Base-by-base conservation (phyloP, 2,113 vertebrate genomes). In the Dasyornis broadbenti region DNA sequence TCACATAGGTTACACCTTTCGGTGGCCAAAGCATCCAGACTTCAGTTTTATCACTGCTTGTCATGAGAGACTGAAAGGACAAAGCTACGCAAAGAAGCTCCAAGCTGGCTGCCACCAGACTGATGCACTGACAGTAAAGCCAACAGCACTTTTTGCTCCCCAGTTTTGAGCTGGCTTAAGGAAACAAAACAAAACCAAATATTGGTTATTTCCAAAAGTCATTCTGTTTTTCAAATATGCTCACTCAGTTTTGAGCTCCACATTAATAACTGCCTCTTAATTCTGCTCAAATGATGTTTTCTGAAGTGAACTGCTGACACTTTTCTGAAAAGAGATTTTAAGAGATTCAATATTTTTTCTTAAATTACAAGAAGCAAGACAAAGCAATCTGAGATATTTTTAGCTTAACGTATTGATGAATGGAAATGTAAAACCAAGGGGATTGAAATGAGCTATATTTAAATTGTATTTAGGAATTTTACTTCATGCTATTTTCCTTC, bases 1-100 rank as follows among this genome's bases (percentile, higher is more conserved):
- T 90, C 90, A 91, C 56, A 88, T 81, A 95, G 94, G 93, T 83
- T 97, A 93, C 92, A 61, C 76, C 96, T 96, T 92, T 92, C 2
- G 8, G 60, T 52, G 63, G 87, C 94, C 95, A 97, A 96, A 91
- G 81, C 30, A 78, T 65, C 65, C 88, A 95, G 82, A 80, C 77
- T 96, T 91, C 18, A 45, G 71, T 97, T 97, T 97, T 90, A 82
- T 84, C 39, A 88, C 91, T 90, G 52, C 69, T 95, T 5, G 3
- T 91, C 61, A 9, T 85, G 94, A 91, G 84, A 91, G 30, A 71
- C 33, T 30, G 37, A 81, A 87, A 66, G 72, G 57, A 93, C 64
- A 92, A 78, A 86, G 60, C 37, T 61, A 33, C 2, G 0, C 91
- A 91, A 92, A 88, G 69, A 85, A 96, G 78, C 72, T 86, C 66